Evolutionary conservation across 2,113 vertebrate species (phyloP), one percentile per base, ranked within the genome.

Genomic region (Cromileptes altivelis): DNA sequence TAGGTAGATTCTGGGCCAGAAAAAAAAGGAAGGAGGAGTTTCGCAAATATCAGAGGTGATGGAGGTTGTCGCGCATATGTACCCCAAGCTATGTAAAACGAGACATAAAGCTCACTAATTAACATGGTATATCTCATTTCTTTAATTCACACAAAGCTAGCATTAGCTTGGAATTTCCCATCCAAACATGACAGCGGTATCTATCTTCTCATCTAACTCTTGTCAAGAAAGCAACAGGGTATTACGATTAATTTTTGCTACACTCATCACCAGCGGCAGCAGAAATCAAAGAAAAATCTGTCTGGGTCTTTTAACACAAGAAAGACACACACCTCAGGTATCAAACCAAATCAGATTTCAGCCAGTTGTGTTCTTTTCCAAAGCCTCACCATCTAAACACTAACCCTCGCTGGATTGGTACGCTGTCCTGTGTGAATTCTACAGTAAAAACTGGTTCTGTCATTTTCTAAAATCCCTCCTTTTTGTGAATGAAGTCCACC

Each of bases 261-360:
- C 78, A 85, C 79, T 85, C 53, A 40, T 76, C 78, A 88, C 82
- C 87, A 85, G 84, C 78, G 68, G 70, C 84, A 89, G 85, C 88
- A 84, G 75, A 86, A 86, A 82, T 84, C 64, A 62, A 81, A 71
- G 67, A 73, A 55, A 61, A 47, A 79, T 57, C 80, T n/a, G 21
- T 72, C 75, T 42, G 8, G 84, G 70, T 90, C 69, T 79, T 81
- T 86, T 52, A 23, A 52, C 55, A 52, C 30, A 63, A 42, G 81
- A 65, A 62, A 68, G n/a, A 87, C 73, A 86, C 83, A 89, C 91
- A 92, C 91, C 92, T 93, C 93, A 93, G 93, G 90, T 90, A 92
- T 88, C 71, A 85, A 88, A 88, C 81, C 72, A 78, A 91, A 86
- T 84, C 79, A 15, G 75, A 89, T 71, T 82, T 83, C 30, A 63